Evolutionary conservation across 2,113 vertebrate species (phyloP), one percentile per base, ranked within the genome.

Genomic region (Macrotus californicus): DNA sequence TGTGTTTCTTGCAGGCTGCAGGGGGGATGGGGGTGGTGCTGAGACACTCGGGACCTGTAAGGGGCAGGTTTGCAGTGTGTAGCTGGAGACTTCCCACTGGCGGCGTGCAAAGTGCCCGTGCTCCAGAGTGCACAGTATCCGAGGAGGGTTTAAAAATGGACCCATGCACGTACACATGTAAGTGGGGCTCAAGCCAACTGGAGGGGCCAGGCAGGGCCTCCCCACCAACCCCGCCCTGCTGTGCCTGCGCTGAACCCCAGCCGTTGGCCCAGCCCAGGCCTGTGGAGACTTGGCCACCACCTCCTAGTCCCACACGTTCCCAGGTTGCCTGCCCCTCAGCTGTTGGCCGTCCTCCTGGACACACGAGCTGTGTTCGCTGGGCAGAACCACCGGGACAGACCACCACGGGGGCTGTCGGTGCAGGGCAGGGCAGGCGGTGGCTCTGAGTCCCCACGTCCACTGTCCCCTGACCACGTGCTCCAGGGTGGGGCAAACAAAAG

Each of bases 211-310:
- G 7, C 1, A 0, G 48, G 6, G 14, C 19, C 22, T 10, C 4
- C 0, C 56, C 0, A 24, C 34, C 3, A 8, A 12, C 61, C 61
- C 13, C 5, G 7, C 8, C n/a, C 41, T 8, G 14, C 14, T 10
- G 26, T 1, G 12, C 80, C 54, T 52, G 4, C 0, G 13, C 31
- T 10, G 34, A 3, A 12, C 31, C 31, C 6, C 0, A 66, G 75
- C 41, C 36, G 24, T 11, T 13, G 86, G 69, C 46, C 6, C 73
- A 31, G 36, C 43, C 36, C 7, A 0, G 64, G 43, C 39, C 8
- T 2, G 0, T 2, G 4, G 11, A 6, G 24, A 14, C 26, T 52
- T 2, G 0, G 0, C 5, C 5, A 11, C 9, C 7, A 1, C 54
- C 22, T 2, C 6, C n/a, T 43, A 3, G 3, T 18, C 48, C 41